phyloP scores from a whole-genome alignment of 2,888 invertebrate genomes.

The Chironomus tentans region DNA sequence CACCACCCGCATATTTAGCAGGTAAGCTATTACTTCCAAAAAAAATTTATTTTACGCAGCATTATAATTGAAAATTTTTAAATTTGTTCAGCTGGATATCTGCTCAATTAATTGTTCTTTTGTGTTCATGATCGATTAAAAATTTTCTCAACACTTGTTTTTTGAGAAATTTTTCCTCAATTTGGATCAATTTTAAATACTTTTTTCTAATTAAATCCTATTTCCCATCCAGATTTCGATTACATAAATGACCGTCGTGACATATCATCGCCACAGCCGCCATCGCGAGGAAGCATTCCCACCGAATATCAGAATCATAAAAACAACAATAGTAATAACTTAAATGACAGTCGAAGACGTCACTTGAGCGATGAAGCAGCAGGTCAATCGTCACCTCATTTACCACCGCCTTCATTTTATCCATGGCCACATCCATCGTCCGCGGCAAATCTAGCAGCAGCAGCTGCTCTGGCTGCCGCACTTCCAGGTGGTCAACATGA shows the following conservation, averaged over 20 bases:
- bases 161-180: no score
- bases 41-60: no score
- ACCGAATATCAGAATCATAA: slow-evolving; percentile 35
- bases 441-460: slow-evolving; percentile 31
- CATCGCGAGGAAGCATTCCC: slow-evolving; percentile 33
- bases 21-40: background rate
- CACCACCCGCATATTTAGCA: slow-evolving; percentile 53
- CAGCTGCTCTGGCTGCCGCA: slow-evolving; percentile 35
- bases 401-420: slow-evolving; percentile 44
- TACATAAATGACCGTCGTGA: slow-evolving; percentile 19
- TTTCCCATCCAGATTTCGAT: slow-evolving; percentile 14
- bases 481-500: slow-evolving; percentile 28
- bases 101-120: no score
- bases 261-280: slow-evolving; percentile 33
- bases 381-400: slow-evolving; percentile 36
- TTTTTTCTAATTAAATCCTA: background rate
- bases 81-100: no score
- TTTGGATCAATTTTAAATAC: no score
- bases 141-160: no score
- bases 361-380: slow-evolving; percentile 57
- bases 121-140: no score
- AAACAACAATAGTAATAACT: slow-evolving; percentile 31
- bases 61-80: background rate
- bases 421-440: slow-evolving; percentile 38
- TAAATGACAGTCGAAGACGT: slow-evolving; percentile 36